phyloP scores from a whole-genome alignment of 2,797 vertebrate species.

The Molossus alvarezi region DNA sequence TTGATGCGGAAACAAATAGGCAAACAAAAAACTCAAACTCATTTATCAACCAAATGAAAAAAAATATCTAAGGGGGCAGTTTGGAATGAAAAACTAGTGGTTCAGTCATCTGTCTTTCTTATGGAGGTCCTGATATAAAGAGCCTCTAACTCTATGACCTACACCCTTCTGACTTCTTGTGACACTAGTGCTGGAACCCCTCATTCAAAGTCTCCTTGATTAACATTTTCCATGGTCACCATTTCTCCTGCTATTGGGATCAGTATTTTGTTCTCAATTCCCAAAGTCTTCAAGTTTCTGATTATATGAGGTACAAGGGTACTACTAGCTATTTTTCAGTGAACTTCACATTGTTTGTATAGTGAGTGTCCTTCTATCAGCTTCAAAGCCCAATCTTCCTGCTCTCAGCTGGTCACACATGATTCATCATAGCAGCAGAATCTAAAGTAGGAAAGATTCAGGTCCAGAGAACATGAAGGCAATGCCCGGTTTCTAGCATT shows the following conservation, averaged over 20 bases:
- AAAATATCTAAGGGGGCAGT: background rate
- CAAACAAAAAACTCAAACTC: background rate
- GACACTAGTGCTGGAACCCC: background rate
- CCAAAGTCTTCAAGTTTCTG: background rate
- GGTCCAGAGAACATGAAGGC: background rate
- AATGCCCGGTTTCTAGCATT: background rate
- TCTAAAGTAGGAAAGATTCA: background rate
- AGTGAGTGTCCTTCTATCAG: rapidly evolving
- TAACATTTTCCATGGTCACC: background rate
- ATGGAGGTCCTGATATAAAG: background rate
- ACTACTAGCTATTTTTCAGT: background rate
- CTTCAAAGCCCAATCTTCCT: background rate
- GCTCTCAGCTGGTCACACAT: background rate
- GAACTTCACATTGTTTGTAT: background rate
- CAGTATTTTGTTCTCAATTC: background rate
- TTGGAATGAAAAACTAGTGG: background rate
- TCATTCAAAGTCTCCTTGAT: background rate
- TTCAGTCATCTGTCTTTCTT: background rate
- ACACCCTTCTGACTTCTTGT: background rate
- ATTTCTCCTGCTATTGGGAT: background rate
- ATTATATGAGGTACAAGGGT: background rate
- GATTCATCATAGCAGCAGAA: background rate
- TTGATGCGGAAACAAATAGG: background rate
- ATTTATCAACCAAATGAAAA: background rate
- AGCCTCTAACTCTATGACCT: background rate